These are phyloP conservation scores for Lateolabrax maculatus DNA, from an alignment of 2,797 vertebrate species.

Conservation along the genomic window DNA sequence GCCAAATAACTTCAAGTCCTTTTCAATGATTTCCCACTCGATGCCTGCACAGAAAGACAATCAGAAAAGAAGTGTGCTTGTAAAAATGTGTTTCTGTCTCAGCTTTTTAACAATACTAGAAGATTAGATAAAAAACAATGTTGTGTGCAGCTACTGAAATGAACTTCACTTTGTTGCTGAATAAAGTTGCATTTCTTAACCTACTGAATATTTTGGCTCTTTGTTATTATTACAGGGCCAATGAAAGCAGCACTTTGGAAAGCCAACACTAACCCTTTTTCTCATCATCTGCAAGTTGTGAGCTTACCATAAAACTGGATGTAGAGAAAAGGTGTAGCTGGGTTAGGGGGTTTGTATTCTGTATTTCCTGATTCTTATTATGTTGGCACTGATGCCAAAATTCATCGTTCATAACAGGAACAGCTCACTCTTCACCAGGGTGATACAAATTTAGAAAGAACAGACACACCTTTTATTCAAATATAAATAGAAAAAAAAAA, in stretches of 20 bases:
- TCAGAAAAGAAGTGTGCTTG: conserved; percentile 67
- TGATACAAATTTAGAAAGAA: conserved; percentile 19
- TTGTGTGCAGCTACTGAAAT: conserved; percentile 75
- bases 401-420: conserved; percentile 17
- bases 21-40: conserved; percentile 44
- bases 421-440: neutral
- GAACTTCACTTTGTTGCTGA: conserved; percentile 77
- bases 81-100: conserved; percentile 55
- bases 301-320: neutral
- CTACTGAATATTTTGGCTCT: conserved; percentile 35
- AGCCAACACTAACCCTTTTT: neutral
- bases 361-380: neutral
- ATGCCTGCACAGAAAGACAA: conserved; percentile 77
- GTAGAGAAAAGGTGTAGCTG: neutral
- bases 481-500: conserved; percentile 62
- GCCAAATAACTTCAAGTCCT: conserved; percentile 26
- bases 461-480: conserved; percentile 42
- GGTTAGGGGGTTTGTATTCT: neutral
- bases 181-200: conserved; percentile 85
- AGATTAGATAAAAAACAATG: conserved; percentile 44
- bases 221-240: neutral
- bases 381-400: neutral
- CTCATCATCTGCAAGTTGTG: neutral
- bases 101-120: conserved; percentile 64
- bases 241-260: neutral